Percentiles rank a stretch among this genome's conserved stretches.
These are phyloP conservation scores for Parnassius glacialis DNA, from an alignment of 2,888 invertebrate genomes.

Conservation along the genomic window DNA sequence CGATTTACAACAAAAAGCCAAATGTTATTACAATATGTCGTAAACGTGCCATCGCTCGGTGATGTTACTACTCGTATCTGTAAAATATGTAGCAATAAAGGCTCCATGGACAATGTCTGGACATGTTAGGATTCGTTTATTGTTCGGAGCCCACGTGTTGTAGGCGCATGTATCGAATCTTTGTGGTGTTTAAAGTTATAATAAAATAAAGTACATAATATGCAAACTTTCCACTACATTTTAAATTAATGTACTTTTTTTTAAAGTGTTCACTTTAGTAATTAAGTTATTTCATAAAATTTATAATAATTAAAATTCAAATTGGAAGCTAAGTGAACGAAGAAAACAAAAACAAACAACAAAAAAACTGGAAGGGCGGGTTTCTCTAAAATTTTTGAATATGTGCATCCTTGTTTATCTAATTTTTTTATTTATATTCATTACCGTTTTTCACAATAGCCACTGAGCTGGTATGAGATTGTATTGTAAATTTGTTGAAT, in stretches of 20 bases:
- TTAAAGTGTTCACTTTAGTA: not conserved
- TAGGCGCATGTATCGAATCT: conserved; percentile 54
- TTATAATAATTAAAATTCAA: no score
- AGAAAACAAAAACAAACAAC: no score
- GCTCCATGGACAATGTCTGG: conserved; percentile 60
- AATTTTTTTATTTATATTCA: no score
- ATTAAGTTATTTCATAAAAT: not conserved
- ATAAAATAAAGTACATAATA: conserved; percentile 42
- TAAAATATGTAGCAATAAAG: conserved; percentile 75
- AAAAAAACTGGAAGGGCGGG: no score
- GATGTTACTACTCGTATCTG: conserved; percentile 46
- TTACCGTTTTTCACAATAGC: no score
- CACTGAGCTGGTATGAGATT: no score
- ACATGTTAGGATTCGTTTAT: conserved; percentile 71
- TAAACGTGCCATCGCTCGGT: conserved; percentile 49
- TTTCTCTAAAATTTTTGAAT: no score
- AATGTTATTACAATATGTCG: conserved; percentile 51
- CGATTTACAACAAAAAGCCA: conserved; percentile 24
- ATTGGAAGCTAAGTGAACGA: no score
- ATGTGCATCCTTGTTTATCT: no score
- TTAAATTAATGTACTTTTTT: not conserved
- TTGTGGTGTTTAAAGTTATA: conserved; percentile 50
- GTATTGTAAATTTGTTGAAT: conserved; percentile 1
- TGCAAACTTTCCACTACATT: not conserved
- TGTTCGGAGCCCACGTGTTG: conserved; percentile 58